phyloP scores from a whole-genome alignment of 2,113 vertebrate genomes.

The Beaufortia kweichowensis region DNA sequence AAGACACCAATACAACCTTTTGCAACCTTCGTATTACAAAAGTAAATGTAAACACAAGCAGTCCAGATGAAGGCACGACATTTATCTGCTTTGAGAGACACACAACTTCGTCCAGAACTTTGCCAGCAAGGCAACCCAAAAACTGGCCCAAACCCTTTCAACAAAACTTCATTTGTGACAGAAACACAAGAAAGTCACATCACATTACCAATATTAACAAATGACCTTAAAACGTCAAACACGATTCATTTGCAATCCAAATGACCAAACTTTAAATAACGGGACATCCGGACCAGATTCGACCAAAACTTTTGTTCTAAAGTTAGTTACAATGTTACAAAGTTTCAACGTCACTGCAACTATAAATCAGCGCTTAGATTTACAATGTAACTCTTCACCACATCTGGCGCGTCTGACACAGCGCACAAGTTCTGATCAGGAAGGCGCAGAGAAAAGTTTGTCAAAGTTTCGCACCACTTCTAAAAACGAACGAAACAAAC shows the following conservation, averaged over 20 bases:
- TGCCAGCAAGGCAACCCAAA: background rate
- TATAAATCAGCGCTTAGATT: background rate
- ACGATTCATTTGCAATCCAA: background rate
- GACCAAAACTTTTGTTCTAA: background rate
- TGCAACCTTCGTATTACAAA: background rate
- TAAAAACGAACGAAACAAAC: background rate
- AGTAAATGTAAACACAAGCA: background rate
- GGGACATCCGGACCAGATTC: background rate
- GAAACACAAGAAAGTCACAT: background rate
- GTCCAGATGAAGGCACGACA: background rate
- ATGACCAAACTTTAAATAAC: background rate
- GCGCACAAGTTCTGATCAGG: background rate
- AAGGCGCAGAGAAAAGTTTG: conserved; percentile 13
- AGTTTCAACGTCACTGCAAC: too few species aligned
- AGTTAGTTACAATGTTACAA: background rate
- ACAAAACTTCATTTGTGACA: background rate
- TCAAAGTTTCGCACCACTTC: background rate
- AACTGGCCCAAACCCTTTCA: background rate
- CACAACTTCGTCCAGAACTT: background rate
- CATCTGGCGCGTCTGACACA: background rate
- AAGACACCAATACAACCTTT: background rate
- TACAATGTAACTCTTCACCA: background rate
- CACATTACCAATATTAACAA: background rate
- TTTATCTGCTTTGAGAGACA: too few species aligned
- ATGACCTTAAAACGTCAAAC: background rate